phyloP scores from a whole-genome alignment of 2,113 vertebrate genomes.

The Zapus hudsonius region DNA sequence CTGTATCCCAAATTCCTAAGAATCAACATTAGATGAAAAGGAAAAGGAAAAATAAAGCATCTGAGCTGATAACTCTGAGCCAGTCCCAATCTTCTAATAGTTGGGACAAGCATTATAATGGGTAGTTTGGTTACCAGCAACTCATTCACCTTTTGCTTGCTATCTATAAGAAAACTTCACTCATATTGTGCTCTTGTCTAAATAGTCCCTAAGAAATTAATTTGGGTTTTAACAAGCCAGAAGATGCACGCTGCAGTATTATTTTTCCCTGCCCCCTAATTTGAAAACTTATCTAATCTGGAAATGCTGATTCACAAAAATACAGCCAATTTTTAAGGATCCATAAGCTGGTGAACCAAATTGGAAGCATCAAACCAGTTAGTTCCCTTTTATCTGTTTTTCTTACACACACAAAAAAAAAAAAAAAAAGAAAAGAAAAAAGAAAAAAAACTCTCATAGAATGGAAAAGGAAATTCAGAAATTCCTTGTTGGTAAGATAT shows the following conservation, averaged over 20 bases:
- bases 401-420: neutral
- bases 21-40: constrained; percentile 73
- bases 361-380: constrained; percentile 25
- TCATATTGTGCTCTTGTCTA: constrained; percentile 53
- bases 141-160: neutral
- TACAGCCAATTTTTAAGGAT: constrained; percentile 3
- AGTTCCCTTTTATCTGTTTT: constrained; percentile 35
- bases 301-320: constrained; percentile 58
- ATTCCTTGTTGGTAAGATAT: constrained; percentile 19
- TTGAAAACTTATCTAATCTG: constrained; percentile 58
- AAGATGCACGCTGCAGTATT: constrained; percentile 38
- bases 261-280: neutral
- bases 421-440: neutral
- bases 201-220: constrained; percentile 72
- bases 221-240: constrained; percentile 59
- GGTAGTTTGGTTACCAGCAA: neutral
- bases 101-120: constrained; percentile 19
- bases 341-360: neutral
- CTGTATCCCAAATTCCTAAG: constrained; percentile 76
- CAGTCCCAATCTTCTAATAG: constrained; percentile 39
- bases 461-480: neutral
- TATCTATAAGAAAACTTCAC: constrained; percentile 16
- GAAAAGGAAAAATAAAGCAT: constrained; percentile 67
- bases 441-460: constrained; percentile 9
- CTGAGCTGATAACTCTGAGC: constrained; percentile 50